Evolutionary conservation across 1,140 invertebrate genomes (phyloP).

Genomic region (Ctenoplectra terminalis): DNA sequence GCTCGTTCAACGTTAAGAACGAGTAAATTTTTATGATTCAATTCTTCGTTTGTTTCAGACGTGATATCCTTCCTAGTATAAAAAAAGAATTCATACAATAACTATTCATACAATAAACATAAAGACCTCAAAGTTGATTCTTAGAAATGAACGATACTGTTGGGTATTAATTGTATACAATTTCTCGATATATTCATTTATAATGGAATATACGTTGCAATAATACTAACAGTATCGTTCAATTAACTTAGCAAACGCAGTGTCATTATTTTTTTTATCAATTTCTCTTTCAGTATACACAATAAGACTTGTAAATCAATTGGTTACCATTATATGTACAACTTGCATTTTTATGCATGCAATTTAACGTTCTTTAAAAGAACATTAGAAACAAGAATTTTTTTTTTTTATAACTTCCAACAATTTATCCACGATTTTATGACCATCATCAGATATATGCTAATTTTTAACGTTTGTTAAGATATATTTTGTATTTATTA

Average conservation of each 20-base stretch:
- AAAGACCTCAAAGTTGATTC: constrained; percentile 39
- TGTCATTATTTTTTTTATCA: constrained; percentile 10
- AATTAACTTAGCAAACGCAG: constrained; percentile 34
- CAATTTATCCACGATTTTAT: constrained; percentile 20
- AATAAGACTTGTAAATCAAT: constrained; percentile 13
- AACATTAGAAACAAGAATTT: constrained; percentile 11
- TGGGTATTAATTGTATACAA: constrained; percentile 5
- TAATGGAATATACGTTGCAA: background rate
- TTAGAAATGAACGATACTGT: constrained; percentile 27
- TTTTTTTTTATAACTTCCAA: background rate
- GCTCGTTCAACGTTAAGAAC: background rate
- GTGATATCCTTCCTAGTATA: constrained; percentile 29
- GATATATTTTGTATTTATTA: constrained; percentile 49
- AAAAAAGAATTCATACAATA: too few species aligned
- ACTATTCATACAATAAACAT: constrained; percentile 38
- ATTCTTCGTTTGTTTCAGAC: constrained; percentile 43
- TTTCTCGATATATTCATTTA: background rate
- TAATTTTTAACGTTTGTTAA: constrained; percentile 52
- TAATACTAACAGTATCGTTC: constrained; percentile 28
- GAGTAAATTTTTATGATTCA: background rate
- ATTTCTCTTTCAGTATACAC: constrained; percentile 3
- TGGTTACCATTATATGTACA: constrained; percentile 4
- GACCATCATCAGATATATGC: constrained; percentile 28
- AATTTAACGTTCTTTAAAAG: constrained; percentile 4
- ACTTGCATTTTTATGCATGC: background rate